Conservation (phyloP, 2,113 vertebrate species). For the Pogonocichla stellata region DNA sequence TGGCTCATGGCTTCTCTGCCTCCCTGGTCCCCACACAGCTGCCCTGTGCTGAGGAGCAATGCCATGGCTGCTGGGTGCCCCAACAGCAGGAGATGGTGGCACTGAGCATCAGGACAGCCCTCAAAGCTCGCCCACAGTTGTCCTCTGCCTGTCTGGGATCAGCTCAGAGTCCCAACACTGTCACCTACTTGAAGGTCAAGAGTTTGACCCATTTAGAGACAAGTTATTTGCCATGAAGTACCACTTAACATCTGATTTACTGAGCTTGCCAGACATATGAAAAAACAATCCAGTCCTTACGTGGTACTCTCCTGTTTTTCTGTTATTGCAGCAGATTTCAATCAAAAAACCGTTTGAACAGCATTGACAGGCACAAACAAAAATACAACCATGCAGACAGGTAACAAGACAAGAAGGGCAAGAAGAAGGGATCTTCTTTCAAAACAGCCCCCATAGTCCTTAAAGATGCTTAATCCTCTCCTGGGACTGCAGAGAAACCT, state of each 20-base stretch:
- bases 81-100: background rate
- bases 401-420: background rate
- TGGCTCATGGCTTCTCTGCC: background rate
- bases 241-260: background rate
- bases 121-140: background rate
- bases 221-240: background rate
- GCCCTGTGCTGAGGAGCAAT: fast-evolving
- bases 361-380: background rate
- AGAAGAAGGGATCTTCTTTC: background rate
- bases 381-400: background rate
- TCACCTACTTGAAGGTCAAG: background rate
- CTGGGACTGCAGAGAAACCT: background rate
- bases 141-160: background rate
- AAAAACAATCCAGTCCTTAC: background rate
- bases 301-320: fast-evolving
- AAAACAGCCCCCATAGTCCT: background rate
- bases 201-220: background rate
- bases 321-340: background rate
- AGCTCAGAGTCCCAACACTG: background rate
- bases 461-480: background rate
- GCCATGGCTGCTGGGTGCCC: background rate
- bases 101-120: background rate
- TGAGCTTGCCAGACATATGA: background rate
- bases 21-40: background rate
- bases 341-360: background rate